Conservation (phyloP, 2,113 vertebrate genomes). For the Cinclus mexicanus region DNA sequence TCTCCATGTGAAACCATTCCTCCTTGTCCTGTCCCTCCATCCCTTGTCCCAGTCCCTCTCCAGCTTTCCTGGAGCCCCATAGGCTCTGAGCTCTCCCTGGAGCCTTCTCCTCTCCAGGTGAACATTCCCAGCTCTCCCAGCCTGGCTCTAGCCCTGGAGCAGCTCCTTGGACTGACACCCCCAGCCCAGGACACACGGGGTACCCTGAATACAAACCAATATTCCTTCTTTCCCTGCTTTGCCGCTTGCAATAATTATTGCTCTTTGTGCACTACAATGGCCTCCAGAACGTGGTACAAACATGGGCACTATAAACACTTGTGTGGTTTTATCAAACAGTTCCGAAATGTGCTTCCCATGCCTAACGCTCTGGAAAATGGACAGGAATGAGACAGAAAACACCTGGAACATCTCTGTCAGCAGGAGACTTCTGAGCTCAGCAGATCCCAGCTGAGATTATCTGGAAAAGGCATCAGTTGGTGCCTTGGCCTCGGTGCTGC, state of each 20-base stretch:
- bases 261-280: not conserved
- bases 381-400: not conserved
- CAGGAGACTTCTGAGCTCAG: not conserved
- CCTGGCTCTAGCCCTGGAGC: not conserved
- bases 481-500: not conserved
- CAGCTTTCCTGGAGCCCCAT: not conserved
- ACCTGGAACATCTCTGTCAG: not conserved
- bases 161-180: not conserved
- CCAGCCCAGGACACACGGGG: too few relatives aligned
- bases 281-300: not conserved
- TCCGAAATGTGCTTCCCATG: not conserved
- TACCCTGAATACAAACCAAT: not conserved
- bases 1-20: too few relatives aligned
- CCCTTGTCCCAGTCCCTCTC: not conserved
- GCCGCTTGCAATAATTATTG: not conserved
- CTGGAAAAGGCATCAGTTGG: not conserved
- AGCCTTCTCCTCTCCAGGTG: not conserved
- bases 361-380: not conserved
- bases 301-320: not conserved
- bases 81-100: not conserved
- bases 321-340: not conserved
- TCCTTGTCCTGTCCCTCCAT: not conserved
- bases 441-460: constrained; percentile 8
- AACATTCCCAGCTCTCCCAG: not conserved
- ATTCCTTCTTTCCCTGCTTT: not conserved